A percentile compares a stretch with the other conserved stretches of the same genome.
Evolutionary conservation across 2,797 vertebrate species (phyloP).

Genomic region (Enteromius fasciolatus): DNA sequence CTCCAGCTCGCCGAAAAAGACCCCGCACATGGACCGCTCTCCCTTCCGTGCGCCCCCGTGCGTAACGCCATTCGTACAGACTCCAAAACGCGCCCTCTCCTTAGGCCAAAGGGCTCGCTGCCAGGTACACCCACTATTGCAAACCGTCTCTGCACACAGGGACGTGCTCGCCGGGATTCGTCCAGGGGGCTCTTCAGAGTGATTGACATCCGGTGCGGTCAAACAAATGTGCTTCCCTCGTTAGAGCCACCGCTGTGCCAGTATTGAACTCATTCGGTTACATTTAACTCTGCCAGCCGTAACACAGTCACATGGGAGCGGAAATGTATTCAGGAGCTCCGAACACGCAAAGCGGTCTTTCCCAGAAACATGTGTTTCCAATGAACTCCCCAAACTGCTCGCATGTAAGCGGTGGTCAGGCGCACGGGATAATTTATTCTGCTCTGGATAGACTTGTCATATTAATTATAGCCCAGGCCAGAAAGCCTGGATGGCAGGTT

Average conservation of each 20-base stretch:
- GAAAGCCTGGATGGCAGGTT: constrained; percentile 53
- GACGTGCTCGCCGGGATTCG: constrained; percentile 40
- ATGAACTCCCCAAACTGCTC: constrained; percentile 63
- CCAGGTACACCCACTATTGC: constrained; percentile 41
- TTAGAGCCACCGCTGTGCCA: constrained; percentile 39
- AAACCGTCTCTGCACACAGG: constrained; percentile 24
- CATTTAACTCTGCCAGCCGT: constrained; percentile 51
- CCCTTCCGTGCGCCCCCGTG: constrained; percentile 39
- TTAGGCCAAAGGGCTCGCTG: constrained; percentile 44
- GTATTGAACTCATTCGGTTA: constrained; percentile 48
- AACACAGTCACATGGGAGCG: constrained; percentile 58
- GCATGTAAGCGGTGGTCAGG: constrained; percentile 68
- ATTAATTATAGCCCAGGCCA: constrained; percentile 61
- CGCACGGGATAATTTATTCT: constrained; percentile 68
- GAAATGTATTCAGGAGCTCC: constrained; percentile 77
- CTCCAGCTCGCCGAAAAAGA: constrained; percentile 30
- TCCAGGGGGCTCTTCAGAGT: constrained; percentile 28
- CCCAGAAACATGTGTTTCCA: constrained; percentile 73
- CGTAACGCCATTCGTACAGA: constrained; percentile 42
- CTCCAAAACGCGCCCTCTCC: constrained; percentile 52
- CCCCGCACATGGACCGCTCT: constrained; percentile 31
- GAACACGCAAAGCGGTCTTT: constrained; percentile 65
- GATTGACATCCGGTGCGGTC: constrained; percentile 23
- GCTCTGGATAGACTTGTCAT: constrained; percentile 60
- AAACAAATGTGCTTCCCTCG: constrained; percentile 27